Conservation (phyloP, 2,113 vertebrate species). For the Nanorana parkeri region DNA sequence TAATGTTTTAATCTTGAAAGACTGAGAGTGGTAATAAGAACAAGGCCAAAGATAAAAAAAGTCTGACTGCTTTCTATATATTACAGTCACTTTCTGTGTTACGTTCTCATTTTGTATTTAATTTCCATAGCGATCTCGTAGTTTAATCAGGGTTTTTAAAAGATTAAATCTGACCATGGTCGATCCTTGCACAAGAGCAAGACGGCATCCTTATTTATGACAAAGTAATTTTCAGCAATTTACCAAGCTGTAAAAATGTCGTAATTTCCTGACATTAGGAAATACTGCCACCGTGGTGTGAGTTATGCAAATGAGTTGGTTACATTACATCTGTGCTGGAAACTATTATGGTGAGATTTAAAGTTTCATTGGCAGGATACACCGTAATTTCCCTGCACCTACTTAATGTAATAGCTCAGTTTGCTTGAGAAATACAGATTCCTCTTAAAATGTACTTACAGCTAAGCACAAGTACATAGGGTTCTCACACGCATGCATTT, state of each 20-base stretch:
- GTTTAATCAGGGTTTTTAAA: conserved; percentile 42
- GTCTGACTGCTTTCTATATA: not conserved
- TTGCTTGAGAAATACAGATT: conserved; percentile 30
- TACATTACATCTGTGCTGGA: conserved; percentile 46
- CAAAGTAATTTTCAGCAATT: conserved; percentile 51
- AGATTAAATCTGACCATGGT: conserved; percentile 33
- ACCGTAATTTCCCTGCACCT: conserved; percentile 20
- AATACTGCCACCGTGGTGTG: conserved; percentile 41
- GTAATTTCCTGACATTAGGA: conserved; percentile 45
- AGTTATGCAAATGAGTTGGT: conserved; percentile 36
- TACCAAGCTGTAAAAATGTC: conserved; percentile 50
- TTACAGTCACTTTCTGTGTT: not conserved
- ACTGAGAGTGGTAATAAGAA: too few species aligned
- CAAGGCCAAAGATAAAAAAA: not conserved
- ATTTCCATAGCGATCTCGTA: not conserved
- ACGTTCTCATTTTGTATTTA: not conserved
- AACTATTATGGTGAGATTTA: conserved; percentile 43
- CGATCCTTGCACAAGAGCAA: conserved; percentile 1
- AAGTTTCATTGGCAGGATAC: conserved; percentile 23
- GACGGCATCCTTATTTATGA: conserved; percentile 47
- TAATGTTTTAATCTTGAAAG: too few species aligned
- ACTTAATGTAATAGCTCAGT: conserved; percentile 31
- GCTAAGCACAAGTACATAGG: conserved; percentile 23
- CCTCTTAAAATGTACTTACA: conserved; percentile 33
- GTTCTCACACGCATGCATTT: not conserved